Base-by-base conservation (phyloP, 2,797 vertebrate species). In the Malurus splendens region DNA sequence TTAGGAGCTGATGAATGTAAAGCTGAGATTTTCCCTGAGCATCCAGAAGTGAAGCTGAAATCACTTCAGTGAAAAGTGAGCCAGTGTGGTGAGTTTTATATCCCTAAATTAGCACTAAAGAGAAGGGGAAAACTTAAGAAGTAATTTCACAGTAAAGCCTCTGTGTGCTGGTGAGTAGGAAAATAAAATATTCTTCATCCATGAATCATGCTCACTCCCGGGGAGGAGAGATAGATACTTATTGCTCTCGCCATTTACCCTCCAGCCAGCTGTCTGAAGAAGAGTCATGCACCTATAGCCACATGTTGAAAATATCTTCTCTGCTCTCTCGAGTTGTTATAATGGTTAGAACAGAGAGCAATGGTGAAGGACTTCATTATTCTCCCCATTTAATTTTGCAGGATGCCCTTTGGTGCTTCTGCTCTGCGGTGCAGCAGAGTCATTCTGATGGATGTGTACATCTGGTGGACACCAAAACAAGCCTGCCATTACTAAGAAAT, bases 1-100 rank as follows among this genome's bases (percentile, higher is more conserved):
- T 96, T 93, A 91, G 86, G 88, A 79, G 51, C 83, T 81, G 94
- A 96, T 87, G 93, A 86, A 82, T 82, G 65, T 75, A 96, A 94
- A 83, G 50, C 89, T 0, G 9, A 92, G 47, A 72, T 68, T 67
- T 92, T 96, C 25, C 86, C 80, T 4, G 36, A 42, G 65, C 78
- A 89, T 79, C 89, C 95, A 73, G 52, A 79, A 93, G 76, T 19
- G 28, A 94, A 93, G 71, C 79, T 89, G 76, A 92, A 83, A 89
- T 87, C 38, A 11, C 86, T 90, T 86, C 67, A 84, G 33, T 86
- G 79, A 87, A 86, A 93, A 93, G 83, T 75, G 52, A 87, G 50
- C 55, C 54, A 47, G 25, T 6, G 3, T 57, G 83, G 81, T 91
- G 73, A 90, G 74, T 90, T 91, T 92, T 93, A 74, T 92, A 86